Evolutionary conservation across 2,888 invertebrate genomes (phyloP), one percentile per base, ranked within the genome.

Genomic region (Caenorhabditis becei): DNA sequence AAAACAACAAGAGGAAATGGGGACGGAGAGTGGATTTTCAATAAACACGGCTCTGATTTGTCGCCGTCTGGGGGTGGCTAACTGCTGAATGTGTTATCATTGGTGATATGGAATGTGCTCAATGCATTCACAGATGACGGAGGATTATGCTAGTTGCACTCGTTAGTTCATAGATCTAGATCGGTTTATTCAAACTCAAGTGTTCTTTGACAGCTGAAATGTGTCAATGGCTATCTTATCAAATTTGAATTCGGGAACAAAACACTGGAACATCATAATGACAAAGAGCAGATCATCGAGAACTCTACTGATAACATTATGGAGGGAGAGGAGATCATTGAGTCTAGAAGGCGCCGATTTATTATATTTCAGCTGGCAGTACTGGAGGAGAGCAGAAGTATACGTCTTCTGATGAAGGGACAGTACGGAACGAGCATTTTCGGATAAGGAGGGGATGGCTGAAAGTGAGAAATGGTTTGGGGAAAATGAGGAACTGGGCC

Each of bases 281-380:
- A 71, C 53, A 14, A 62, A 71, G 28, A 62, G 71, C 23, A 71
- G 11, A 32, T 71, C 62, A 11, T 62, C 71, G 10, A 71, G 62
- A 11, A 53, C 62, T 11, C 11, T 53, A 2, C 62, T 37, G 23
- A 71, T 62, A 5, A 71, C 41, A 2, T 61, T 61, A 26, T 41
- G 62, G 1, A 71, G 20, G 0, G 61, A 41, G 3, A 71, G n/a
- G 1, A 71, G 37, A 10, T 71, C 62, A 0, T 41, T 53, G 41
- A 54, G 53, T 23, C 71, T 26, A 7, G 71, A 16, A 1, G 71
- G 71, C 0, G 53, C 71, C 20, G 53, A 24, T 37, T 54, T 18
- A 32, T 71, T 61, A 32, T 71, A 62, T 2, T 26, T 35, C 8
- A 37, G 24, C 2, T 20, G 24, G 28, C 71, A 71, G 37, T 71